Percentiles rank a stretch among this genome's conserved stretches.
Evolutionary conservation across 2,797 vertebrate species (phyloP).

Genomic region (Etheostoma perlongum): DNA sequence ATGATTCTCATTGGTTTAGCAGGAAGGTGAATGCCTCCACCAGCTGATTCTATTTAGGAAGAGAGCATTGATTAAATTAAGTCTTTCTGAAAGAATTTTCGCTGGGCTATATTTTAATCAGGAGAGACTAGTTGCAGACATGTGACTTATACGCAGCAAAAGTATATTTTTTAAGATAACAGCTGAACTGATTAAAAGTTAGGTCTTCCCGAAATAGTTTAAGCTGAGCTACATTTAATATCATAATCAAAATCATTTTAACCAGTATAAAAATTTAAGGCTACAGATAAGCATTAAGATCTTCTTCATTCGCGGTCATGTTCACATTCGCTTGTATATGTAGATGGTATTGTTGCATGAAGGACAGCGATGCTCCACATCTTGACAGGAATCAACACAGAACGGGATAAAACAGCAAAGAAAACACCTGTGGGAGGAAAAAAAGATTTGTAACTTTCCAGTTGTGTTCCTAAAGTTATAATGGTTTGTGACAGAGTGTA

Average conservation of each 20-base stretch:
- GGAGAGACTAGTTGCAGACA: too few species aligned
- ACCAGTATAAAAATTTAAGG: neutral
- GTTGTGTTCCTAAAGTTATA: neutral
- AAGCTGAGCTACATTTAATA: neutral
- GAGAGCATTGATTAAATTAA: too few species aligned
- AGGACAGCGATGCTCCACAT: constrained; percentile 82
- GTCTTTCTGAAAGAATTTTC: too few species aligned
- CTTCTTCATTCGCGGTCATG: neutral
- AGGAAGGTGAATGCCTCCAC: too few species aligned
- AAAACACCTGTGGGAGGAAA: constrained; percentile 68
- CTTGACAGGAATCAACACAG: constrained; percentile 81
- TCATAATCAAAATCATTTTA: neutral
- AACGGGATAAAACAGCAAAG: constrained; percentile 83
- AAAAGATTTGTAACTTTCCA: neutral
- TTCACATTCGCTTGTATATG: constrained; percentile 73
- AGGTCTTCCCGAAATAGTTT: too few species aligned
- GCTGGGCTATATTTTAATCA: too few species aligned
- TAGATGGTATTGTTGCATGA: constrained; percentile 73
- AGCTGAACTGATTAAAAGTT: too few species aligned
- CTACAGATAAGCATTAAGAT: neutral
- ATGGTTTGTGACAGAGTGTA: neutral
- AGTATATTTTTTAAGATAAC: too few species aligned
- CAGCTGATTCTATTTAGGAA: too few species aligned
- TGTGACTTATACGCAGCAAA: too few species aligned
- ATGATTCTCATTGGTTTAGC: too few species aligned